Evolutionary conservation across 2,888 invertebrate genomes (phyloP).

Genomic region (Clitarchus hookeri): DNA sequence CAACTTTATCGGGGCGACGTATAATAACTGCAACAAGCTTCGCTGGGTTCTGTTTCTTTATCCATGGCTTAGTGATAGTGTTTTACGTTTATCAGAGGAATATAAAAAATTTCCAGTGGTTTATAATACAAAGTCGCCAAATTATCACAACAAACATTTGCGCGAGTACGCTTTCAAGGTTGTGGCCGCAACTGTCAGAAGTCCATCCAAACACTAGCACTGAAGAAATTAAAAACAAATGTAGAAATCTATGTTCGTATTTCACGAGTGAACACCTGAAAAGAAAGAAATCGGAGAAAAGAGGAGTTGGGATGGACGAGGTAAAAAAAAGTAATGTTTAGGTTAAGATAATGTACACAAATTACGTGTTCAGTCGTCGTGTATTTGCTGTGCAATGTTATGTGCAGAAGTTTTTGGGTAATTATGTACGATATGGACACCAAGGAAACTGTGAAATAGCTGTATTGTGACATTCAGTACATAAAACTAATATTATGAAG

Average conservation of each 20-base stretch:
- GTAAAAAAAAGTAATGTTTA: neutral
- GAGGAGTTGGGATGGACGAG: neutral
- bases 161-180: neutral
- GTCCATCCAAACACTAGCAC: neutral
- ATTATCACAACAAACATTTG: no score
- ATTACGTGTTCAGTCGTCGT: neutral
- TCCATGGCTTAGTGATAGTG: no score
- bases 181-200: neutral
- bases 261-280: neutral
- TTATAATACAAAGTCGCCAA: no score
- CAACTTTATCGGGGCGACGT: no score
- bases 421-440: neutral
- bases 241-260: neutral
- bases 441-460: neutral
- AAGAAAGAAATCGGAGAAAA: neutral
- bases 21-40: no score
- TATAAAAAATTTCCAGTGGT: no score
- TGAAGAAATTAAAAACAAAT: neutral
- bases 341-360: neutral
- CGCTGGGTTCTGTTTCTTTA: no score
- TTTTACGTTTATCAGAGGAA: no score
- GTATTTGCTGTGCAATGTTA: neutral
- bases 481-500: no score
- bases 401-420: neutral
- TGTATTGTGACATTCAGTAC: neutral